A percentile compares a stretch with the other conserved stretches of the same genome.
Conservation (phyloP, 2,888 invertebrate species). For the Mythimna pallens region DNA sequence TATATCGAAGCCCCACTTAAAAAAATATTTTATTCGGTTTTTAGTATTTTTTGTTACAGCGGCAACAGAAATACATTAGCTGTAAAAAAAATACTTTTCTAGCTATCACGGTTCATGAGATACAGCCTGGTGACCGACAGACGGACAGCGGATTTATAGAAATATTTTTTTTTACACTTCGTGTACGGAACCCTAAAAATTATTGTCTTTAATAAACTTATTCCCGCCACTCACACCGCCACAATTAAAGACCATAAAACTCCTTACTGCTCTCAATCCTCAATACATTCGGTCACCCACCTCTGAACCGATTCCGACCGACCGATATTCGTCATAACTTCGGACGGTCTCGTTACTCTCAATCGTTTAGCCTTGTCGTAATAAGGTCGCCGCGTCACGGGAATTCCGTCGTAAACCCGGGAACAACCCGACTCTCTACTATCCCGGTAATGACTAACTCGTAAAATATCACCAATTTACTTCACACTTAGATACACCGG, state of each 20-base stretch:
- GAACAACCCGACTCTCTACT: constrained; percentile 81
- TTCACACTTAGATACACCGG: constrained; percentile 81
- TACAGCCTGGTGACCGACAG: too few species aligned
- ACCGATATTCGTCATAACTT: constrained; percentile 59
- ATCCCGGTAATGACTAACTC: constrained; percentile 82
- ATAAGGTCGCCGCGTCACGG: constrained; percentile 83
- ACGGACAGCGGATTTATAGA: too few species aligned
- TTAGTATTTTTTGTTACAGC: too few species aligned
- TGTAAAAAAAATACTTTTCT: too few species aligned
- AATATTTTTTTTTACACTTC: too few species aligned
- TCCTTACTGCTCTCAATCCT: neutral
- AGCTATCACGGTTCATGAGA: too few species aligned
- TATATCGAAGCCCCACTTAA: too few species aligned
- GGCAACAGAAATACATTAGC: too few species aligned
- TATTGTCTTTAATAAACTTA: neutral
- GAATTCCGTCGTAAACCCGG: constrained; percentile 83
- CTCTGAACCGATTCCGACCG: constrained; percentile 37
- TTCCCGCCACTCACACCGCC: neutral
- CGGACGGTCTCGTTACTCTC: constrained; percentile 62
- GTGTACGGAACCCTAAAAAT: too few species aligned
- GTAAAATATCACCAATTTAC: constrained; percentile 89
- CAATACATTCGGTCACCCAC: constrained; percentile 37
- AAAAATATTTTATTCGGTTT: too few species aligned
- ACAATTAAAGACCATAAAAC: constrained; percentile 18
- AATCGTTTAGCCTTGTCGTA: constrained; percentile 74